Base-by-base conservation (phyloP, 2,113 vertebrate species). In the Calypte anna region DNA sequence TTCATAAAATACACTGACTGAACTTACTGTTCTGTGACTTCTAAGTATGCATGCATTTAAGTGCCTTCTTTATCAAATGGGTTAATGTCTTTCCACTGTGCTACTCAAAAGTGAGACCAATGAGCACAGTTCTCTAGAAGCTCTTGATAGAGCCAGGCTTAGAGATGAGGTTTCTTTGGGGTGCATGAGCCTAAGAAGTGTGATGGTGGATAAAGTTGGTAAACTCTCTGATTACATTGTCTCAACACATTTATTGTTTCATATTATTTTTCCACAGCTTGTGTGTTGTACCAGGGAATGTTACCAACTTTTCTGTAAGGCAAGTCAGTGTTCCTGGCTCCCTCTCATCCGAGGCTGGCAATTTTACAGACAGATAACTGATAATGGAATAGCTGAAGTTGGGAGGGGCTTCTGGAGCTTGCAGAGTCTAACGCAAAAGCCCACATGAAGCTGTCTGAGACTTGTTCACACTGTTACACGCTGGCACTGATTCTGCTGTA, bases 31-130 rank as follows among this genome's bases (percentile, higher is more conserved):
- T 76, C 17, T 80, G 24, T 88, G 75, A 46, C 58, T 85, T 63
- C 7, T 3, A 14, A 66, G 18, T 54, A 10, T 4, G 2, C 27
- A 3, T 55, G 50, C 68, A 40, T 84, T 66, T 66, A 27, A 54
- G 31, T 58, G 31, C 36, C n/a, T 28, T 31, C 50, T 33, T 0
- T 21, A n/a, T 50, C n/a, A 61, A 16, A 14, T 12, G 28, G 31
- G 33, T 63, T 38, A 28, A 5, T 74, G 12, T 9, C 33, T 19
- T 10, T 27, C 78, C 43, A 20, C 10, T 36, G 23, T 3, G 14
- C 40, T n/a, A 10, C 30, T 16, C 12, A 25, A 59, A 59, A 77
- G 48, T 0, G 0, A 87, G 51, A 63, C 36, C 36, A 46, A 0
- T 13, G 31, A 59, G 17, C 14, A 7, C 4, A 0, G 72, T 80